Percentiles rank a stretch among this genome's conserved stretches.
Evolutionary conservation across 1,140 invertebrate genomes (phyloP).

Genomic region (Trichomalopsis sarcophagae): DNA sequence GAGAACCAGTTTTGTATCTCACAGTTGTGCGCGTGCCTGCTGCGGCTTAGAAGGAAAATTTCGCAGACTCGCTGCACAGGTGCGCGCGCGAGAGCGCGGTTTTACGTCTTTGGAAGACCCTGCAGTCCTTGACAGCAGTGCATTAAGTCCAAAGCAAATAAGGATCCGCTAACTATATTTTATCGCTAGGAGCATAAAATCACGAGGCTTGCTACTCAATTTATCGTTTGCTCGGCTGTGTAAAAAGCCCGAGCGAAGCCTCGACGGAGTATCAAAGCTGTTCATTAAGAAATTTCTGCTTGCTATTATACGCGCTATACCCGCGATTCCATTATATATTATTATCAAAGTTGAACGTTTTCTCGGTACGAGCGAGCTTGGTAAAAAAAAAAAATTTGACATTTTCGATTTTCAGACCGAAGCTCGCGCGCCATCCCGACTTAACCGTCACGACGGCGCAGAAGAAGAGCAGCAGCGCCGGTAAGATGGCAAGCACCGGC

Average conservation of each 20-base stretch:
- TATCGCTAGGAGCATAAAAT: not conserved
- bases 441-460: constrained; percentile 40
- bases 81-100: too few species aligned
- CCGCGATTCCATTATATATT: not conserved
- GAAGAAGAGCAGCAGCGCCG: constrained; percentile 17
- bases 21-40: too few species aligned
- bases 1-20: too few species aligned
- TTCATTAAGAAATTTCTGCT: not conserved
- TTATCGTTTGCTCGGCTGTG: not conserved
- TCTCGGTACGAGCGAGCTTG: not conserved
- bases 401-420: not conserved
- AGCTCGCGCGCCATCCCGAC: not conserved
- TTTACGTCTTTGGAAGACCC: too few species aligned
- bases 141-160: not conserved
- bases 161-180: not conserved
- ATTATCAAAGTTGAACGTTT: not conserved
- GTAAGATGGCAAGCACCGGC: constrained; percentile 80
- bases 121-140: not conserved
- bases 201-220: not conserved
- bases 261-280: not conserved
- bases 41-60: not conserved
- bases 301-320: not conserved
- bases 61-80: not conserved
- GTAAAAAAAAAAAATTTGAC: too few species aligned
- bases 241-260: not conserved